Evolutionary conservation across 2,113 vertebrate species (phyloP), one percentile per base, ranked within the genome.

Genomic region (Agelaius phoeniceus): DNA sequence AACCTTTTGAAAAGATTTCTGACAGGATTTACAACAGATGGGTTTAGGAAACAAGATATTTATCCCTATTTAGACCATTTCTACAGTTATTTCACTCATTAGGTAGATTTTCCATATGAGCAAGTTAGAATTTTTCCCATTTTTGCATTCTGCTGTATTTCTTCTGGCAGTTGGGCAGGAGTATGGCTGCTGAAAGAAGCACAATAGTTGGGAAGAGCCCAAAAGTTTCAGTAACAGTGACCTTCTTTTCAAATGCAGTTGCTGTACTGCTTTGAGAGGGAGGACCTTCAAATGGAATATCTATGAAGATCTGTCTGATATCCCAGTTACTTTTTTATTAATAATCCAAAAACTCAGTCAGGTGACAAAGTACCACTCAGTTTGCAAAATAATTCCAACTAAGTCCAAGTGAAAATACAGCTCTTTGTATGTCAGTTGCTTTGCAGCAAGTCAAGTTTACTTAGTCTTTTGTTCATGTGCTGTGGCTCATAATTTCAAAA

Each of bases 11-110:
- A 96, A 97, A 96, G 17, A 81, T 88, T 97, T 96, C 67, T 49
- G 79, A 62, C 63, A 92, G 78, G 84, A 97, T 95, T 97, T 94
- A 84, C 80, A 95, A 86, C 96, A 98, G 95, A 97, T 97, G 96
- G 91, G 49, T 96, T 97, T 86, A 92, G 83, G 90, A 97, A 98
- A 89, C 21, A 85, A 84, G 84, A 46, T 93, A 94, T 96, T 96
- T 97, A 88, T 97, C 69, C 90, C 59, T 94, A 69, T 95, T 97
- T 97, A 94, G 59, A 81, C 24, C 12, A 85, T 95, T 94, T 90
- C 83, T 95, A 35, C 44, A 69, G 28, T 94, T 94, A 96, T 84
- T 96, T 95, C 74, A 82, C 75, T 93, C 58, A 78, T 95, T 85
- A 84, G 54, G 78, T 94, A 57, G 18, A 23, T 95, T 94, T 97